These are phyloP conservation scores for Drosophila erecta DNA, from an alignment of 1,140 invertebrate genomes.

Conservation along the genomic window DNA sequence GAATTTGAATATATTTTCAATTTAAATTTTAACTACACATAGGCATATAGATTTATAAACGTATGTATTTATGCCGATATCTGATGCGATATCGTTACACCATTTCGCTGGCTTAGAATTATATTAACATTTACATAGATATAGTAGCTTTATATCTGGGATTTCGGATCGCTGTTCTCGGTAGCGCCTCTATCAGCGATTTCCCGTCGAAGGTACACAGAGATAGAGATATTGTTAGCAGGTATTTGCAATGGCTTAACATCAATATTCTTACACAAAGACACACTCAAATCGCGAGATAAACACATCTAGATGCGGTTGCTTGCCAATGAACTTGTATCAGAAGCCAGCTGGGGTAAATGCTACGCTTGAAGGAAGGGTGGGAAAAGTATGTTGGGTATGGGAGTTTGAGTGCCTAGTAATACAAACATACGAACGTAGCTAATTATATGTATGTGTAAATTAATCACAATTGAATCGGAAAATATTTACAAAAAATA, in stretches of 20 bases:
- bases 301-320: conserved; percentile 68
- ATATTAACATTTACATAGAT: conserved; percentile 79
- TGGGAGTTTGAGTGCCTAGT: conserved; percentile 51
- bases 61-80: conserved; percentile 47
- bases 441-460: conserved; percentile 58
- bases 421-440: conserved; percentile 68
- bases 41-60: conserved; percentile 57
- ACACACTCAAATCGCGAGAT: conserved; percentile 50
- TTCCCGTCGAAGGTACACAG: conserved; percentile 50
- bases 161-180: conserved; percentile 36
- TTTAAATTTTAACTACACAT: conserved; percentile 60
- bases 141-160: conserved; percentile 48
- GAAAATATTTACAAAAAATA: conserved; percentile 81
- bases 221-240: conserved; percentile 41
- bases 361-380: conserved; percentile 23
- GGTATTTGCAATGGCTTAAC: conserved; percentile 34
- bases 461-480: conserved; percentile 79
- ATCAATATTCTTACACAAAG: conserved; percentile 39
- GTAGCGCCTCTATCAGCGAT: conserved; percentile 28
- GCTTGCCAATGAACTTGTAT: conserved; percentile 27
- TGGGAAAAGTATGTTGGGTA: conserved; percentile 1
- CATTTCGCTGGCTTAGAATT: conserved; percentile 66
- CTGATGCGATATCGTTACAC: conserved; percentile 48
- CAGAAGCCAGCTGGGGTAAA: conserved; percentile 33
- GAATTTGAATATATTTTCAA: conserved; percentile 74